Base-by-base conservation (phyloP, 2,888 invertebrate species). In the Erebia aethiops region DNA sequence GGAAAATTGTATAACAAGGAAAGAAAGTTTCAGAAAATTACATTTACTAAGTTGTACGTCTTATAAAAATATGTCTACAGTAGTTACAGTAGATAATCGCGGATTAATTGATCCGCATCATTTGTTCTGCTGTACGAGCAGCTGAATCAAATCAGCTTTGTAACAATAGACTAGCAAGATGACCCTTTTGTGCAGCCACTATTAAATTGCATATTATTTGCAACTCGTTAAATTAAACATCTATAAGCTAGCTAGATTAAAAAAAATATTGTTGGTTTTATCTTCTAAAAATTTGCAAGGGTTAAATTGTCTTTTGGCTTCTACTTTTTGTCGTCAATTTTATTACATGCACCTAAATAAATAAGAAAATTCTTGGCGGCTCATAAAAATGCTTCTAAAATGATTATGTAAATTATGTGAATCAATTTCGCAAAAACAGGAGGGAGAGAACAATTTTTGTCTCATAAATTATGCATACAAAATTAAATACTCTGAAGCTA, bases 181-280 rank as follows among this genome's bases (percentile, higher is more conserved):
- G 74, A 74, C 73, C 74, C 63, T 18, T 69, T 75, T 76, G 73
- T 70, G 64, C 66, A 70, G 68, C 57, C 70, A 71, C 72, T 73
- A 74, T 74, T 72, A 72, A 74, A 75, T 73, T 75, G 74, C 66
- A 67, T 73, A 72, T 21, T 71, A 73, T 73, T 73, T 63, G 71
- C 66, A 71, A 69, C 67, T 68, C 46, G 18, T 67, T 63, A 65
- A 70, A 71, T 70, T 68, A 67, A 61, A 67, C 51, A 51, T 61
- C 62, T 68, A 67, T 74, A 35, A 35, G 35, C 35, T 7, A 52
- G 10, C 9, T 52, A 16, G 16, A 3, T 46, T 51, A n/a, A 51
- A 14, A 14, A 14, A 51, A 0, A 35, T 7, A 35, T 7, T 35
- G 35, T 35, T 35, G 35, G 35, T 35, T 35, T 35, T 26, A 26